Base-by-base conservation (phyloP, 2,888 invertebrate genomes). In the Amblyteles armatorius region DNA sequence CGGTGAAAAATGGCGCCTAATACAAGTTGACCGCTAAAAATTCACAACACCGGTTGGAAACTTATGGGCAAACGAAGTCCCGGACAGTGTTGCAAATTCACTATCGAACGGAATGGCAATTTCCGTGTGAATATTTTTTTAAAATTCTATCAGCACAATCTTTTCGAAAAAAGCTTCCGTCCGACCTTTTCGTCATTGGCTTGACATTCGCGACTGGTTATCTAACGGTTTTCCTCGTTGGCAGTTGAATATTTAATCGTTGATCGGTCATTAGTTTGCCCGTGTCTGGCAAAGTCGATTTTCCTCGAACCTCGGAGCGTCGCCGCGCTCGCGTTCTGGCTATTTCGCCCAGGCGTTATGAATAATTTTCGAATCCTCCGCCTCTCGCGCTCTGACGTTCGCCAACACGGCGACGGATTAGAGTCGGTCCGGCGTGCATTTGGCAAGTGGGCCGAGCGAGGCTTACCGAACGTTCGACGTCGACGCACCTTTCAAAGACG, bases 201-300 rank as follows among this genome's bases (percentile, higher is more conserved):
- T 29, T 5, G 29, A 60, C 72, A 19, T 33, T 19, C 2, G 3
- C 2, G 52, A 26, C 0, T 19, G 22, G 29, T 22, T 11, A 26
- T 48, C 9, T 63, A n/a, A 50, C 26, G 26, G 50, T 9, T 16
- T 63, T 33, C 7, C n/a, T 63, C 48, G n/a, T 63, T 16, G 36
- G 44, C 44, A 29, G 16, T 29, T 19, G 29, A 63, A 36, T 69
- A 63, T 68, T 74, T 68, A 11, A 44, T 69, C 7, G 48, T 74
- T 68, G 7, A 44, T 69, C 13, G 48, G 50, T 73, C 55, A 79
- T 72, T 67, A 83, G 74, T 69, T 79, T 73, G 40, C 74, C n/a
- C 48, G 63, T 73, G 69, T 83, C 79, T 36, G 33, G 60, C 73
- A 55, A 69, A 76, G 48, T 22, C 67, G 67, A 79, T 83, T 73